phyloP scores from a whole-genome alignment of 2,113 vertebrate genomes.

The Sciurus niger region DNA sequence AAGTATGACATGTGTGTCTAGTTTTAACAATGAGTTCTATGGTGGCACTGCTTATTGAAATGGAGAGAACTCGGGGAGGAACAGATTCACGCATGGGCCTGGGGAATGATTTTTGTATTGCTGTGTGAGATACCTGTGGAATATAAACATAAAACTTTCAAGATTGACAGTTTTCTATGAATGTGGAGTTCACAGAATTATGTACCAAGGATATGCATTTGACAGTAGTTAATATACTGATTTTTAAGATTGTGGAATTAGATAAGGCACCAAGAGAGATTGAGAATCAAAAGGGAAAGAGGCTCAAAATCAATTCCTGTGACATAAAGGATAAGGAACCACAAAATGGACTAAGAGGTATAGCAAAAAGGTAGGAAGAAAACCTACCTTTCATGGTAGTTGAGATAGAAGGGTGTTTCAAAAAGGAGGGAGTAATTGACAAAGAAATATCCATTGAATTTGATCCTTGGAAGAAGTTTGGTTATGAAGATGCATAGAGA shows the following conservation, averaged over 20 bases:
- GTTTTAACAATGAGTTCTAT: background rate
- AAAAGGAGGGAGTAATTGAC: background rate
- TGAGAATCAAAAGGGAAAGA: background rate
- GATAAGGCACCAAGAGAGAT: background rate
- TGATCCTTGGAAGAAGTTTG: conserved; percentile 17
- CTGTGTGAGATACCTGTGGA: background rate
- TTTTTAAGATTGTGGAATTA: background rate
- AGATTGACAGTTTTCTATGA: background rate
- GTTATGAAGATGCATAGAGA: background rate
- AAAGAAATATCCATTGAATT: background rate
- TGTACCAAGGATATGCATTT: background rate
- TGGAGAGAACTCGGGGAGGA: background rate
- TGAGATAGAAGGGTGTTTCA: conserved; percentile 12
- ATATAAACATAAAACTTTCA: background rate
- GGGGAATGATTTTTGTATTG: background rate
- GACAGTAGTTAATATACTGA: background rate
- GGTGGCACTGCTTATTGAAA: background rate
- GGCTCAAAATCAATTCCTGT: background rate
- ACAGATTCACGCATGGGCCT: background rate
- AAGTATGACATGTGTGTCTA: background rate
- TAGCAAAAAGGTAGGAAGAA: background rate
- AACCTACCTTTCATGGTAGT: background rate
- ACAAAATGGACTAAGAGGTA: background rate
- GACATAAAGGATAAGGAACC: background rate
- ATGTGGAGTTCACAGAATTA: background rate